Evolutionary conservation across 2,888 invertebrate species (phyloP), one percentile per base, ranked within the genome.

Genomic region (Campoletis raptor): DNA sequence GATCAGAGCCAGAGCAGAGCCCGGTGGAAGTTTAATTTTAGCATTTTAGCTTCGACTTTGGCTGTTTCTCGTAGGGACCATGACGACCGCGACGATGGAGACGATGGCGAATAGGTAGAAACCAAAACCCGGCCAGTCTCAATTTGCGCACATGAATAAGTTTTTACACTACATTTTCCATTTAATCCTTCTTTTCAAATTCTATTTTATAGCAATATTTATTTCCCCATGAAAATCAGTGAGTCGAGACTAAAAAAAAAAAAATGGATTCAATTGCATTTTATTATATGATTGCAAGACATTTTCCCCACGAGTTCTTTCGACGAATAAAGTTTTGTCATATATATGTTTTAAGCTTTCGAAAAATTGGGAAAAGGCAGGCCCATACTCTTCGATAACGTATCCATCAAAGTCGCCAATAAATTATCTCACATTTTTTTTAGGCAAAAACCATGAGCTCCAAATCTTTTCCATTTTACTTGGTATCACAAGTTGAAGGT

Each of bases 21-120:
- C 81, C 84, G 86, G 84, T 86, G 72, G 73, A 86, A 81, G 81
- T 83, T 86, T 86, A 86, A 86, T 74, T 86, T 86, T 86, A 86
- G 86, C 83, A 69, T 81, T 83, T 81, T 69, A 76, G 82, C 70
- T 85, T 85, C 83, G 86, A 84, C 83, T 86, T 81, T 74, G 69
- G 78, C 64, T 69, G 77, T 76, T 69, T 86, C 73, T 78, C 40
- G 72, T 81, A 78, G 86, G 82, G 73, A 74, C 76, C 54, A 52
- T 45, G 85, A 67, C 54, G 73, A 54, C 30, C 64, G 61, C 67
- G 81, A 73, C 80, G 67, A 40, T 21, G 21, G 54, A 74, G 10
- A 18, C 45, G 42, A 76, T 36, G 61, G 73, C 52, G 73, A 18
- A 70, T 70, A 70, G 73, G 73, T 52, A 73, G 52, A 52, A 73